phyloP scores from a whole-genome alignment of 2,888 invertebrate species.

The Tipula unca region DNA sequence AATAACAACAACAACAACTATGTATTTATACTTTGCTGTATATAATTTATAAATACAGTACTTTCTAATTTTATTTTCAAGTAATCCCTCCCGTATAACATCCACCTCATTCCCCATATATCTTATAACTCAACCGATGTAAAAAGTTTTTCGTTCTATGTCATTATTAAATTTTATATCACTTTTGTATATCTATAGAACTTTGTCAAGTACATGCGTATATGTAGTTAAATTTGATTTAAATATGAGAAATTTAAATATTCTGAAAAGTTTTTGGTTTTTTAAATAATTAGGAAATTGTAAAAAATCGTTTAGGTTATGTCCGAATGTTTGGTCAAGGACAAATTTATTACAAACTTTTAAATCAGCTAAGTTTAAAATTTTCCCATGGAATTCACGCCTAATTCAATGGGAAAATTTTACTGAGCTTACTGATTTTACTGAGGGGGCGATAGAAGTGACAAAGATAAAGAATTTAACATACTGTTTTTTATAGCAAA shows the following conservation, averaged over 20 bases:
- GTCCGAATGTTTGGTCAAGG: too few species aligned
- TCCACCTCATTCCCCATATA: neutral
- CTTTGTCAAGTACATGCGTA: neutral
- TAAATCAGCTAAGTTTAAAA: too few species aligned
- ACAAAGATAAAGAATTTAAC: too few species aligned
- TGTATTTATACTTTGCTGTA: neutral
- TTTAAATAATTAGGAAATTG: neutral
- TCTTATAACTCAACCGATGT: neutral
- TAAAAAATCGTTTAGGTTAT: neutral
- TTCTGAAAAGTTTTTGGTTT: neutral
- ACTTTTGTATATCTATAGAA: neutral
- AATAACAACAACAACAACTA: neutral
- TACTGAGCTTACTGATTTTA: too few species aligned
- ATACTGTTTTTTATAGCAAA: too few species aligned
- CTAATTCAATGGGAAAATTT: too few species aligned
- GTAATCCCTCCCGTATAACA: neutral
- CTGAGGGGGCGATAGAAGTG: too few species aligned
- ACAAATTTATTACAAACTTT: too few species aligned
- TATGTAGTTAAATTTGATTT: neutral
- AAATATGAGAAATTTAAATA: neutral
- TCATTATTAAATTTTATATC: neutral
- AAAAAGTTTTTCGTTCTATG: neutral
- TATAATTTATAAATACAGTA: neutral
- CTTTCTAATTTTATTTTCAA: neutral
- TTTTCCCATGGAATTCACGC: too few species aligned